phyloP scores from a whole-genome alignment of 1,140 invertebrate genomes.

The Solen grandis region DNA sequence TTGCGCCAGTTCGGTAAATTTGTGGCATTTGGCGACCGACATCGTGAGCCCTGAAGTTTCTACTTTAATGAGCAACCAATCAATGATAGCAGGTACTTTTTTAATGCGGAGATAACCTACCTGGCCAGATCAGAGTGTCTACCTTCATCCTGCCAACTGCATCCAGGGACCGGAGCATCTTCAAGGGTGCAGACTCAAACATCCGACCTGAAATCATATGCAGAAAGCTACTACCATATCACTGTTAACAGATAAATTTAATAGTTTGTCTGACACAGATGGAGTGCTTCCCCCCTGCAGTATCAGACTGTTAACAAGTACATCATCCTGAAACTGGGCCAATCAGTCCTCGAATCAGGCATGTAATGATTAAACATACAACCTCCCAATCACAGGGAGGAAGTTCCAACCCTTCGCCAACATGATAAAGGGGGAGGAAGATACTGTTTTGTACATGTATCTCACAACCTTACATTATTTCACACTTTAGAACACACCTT shows the following conservation, averaged over 20 bases:
- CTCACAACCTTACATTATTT: no score
- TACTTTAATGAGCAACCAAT: no score
- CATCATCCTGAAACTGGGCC: neutral
- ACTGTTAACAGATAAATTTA: neutral
- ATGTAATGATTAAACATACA: neutral
- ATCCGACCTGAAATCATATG: constrained; percentile 70
- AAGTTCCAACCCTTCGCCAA: no score
- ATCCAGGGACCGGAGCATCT: constrained; percentile 73
- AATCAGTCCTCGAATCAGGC: neutral
- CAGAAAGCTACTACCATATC: neutral
- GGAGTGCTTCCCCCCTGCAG: neutral
- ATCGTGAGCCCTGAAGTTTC: no score
- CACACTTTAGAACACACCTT: no score
- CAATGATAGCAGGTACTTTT: no score
- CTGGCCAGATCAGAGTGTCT: constrained; percentile 74
- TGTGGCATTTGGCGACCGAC: no score
- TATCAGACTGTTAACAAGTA: neutral
- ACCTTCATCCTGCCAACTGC: constrained; percentile 57
- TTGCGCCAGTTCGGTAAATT: no score
- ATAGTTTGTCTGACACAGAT: neutral
- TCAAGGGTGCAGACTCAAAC: constrained; percentile 69
- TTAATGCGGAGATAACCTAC: no score
- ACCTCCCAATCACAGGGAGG: neutral
- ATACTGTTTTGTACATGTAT: no score
- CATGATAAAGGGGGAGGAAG: no score